Conservation (phyloP, 2,888 invertebrate species). For the Cryptophagus acutangulus region DNA sequence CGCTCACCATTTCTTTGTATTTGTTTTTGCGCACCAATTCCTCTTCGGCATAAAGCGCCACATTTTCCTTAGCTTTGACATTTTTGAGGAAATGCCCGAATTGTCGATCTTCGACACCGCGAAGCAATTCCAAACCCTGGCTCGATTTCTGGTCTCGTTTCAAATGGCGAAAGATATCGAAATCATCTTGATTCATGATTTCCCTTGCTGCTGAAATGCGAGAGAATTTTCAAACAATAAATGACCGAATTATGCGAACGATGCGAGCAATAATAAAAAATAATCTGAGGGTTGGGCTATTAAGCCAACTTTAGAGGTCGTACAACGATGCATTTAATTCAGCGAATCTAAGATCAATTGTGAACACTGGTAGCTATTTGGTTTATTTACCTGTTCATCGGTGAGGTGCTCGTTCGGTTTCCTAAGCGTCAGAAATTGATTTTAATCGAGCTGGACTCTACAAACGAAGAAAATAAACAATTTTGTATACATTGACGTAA, state of each 20-base stretch:
- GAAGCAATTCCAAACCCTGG: too few species aligned
- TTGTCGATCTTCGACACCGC: slow-evolving; percentile 29
- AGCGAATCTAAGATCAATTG: too few species aligned
- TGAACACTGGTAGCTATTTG: too few species aligned
- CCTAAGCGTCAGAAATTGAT: too few species aligned
- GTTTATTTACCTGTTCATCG: too few species aligned
- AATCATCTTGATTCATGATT: neutral
- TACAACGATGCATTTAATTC: too few species aligned
- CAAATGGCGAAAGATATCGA: neutral
- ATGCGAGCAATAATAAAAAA: too few species aligned
- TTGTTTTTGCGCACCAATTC: slow-evolving; percentile 32
- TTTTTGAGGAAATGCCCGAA: slow-evolving; percentile 26
- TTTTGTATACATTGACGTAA: slow-evolving; percentile 1
- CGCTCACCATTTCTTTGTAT: slow-evolving; percentile 34
- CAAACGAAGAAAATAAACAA: neutral
- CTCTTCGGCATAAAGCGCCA: slow-evolving; percentile 36
- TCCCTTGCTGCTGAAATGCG: too few species aligned
- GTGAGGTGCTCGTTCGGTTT: too few species aligned
- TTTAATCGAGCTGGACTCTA: neutral
- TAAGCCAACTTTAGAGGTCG: too few species aligned
- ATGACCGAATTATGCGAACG: neutral
- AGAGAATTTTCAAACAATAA: too few species aligned
- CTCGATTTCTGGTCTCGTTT: neutral
- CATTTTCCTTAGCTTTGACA: slow-evolving; percentile 26
- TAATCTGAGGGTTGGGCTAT: too few species aligned